Evolutionary conservation across 2,888 invertebrate species (phyloP).

Genomic region (Therioaphis trifolii): DNA sequence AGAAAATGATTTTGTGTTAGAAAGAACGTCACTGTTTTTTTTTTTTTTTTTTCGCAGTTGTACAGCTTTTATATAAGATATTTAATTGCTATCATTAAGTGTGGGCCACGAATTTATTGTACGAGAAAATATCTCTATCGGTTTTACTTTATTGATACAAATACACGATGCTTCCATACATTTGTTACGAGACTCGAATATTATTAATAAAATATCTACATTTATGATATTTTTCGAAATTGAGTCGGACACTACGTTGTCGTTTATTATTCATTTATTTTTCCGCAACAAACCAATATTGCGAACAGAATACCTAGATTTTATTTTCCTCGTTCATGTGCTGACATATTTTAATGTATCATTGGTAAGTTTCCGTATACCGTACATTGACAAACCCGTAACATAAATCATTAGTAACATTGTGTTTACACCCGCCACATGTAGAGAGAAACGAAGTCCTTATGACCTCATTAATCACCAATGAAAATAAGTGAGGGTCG

Average conservation of each 20-base stretch:
- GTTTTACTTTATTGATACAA: not conserved
- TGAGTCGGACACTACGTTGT: not conserved
- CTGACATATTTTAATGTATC: not conserved
- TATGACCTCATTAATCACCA: conserved; percentile 7
- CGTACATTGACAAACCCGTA: not conserved
- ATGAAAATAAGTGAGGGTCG: not conserved
- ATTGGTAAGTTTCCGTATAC: not conserved
- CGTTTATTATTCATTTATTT: not conserved
- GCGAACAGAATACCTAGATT: not conserved
- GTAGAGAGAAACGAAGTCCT: not conserved
- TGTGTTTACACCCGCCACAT: not conserved
- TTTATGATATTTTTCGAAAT: not conserved
- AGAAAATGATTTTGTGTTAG: no score
- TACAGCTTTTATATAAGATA: no score
- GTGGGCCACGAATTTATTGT: no score
- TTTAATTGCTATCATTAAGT: no score
- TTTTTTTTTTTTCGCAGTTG: no score
- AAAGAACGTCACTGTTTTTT: no score
- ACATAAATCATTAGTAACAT: not conserved
- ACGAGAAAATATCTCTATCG: no score
- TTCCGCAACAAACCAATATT: no score
- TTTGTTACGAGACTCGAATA: not conserved
- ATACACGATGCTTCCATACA: not conserved
- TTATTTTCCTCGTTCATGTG: not conserved
- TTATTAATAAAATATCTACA: not conserved